Percentiles rank a stretch among this genome's conserved stretches.
phyloP scores from a whole-genome alignment of 2,888 invertebrate genomes.

The Rotaria sp. region DNA sequence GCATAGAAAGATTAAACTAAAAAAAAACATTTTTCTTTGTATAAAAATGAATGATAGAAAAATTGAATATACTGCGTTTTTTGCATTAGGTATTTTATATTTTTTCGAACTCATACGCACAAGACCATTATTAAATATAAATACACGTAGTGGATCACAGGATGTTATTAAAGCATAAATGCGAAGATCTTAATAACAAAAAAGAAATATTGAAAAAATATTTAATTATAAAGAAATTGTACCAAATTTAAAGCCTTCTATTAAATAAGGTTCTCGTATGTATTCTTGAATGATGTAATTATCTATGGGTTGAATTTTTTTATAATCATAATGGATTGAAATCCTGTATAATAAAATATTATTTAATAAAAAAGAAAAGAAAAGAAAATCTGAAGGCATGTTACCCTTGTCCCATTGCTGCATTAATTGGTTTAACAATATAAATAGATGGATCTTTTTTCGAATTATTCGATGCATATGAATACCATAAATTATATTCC shows the following conservation, averaged over 20 bases:
- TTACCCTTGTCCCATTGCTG: slow-evolving; percentile 55
- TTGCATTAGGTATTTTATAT: slow-evolving; percentile 50
- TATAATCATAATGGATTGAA: slow-evolving; percentile 48
- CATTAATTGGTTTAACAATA: slow-evolving; percentile 55
- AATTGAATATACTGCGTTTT: slow-evolving; percentile 49
- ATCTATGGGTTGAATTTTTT: slow-evolving; percentile 47
- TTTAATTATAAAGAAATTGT: neutral
- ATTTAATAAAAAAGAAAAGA: neutral
- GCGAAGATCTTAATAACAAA: slow-evolving; percentile 47
- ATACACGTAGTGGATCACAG: slow-evolving; percentile 55
- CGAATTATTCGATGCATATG: slow-evolving; percentile 50
- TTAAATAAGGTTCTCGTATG: slow-evolving; percentile 53
- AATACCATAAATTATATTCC: slow-evolving; percentile 49
- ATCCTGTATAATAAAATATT: slow-evolving; percentile 46
- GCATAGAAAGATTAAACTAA: slow-evolving; percentile 53
- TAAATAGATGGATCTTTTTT: slow-evolving; percentile 51
- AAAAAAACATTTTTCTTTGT: slow-evolving; percentile 33
- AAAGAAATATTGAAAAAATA: neutral
- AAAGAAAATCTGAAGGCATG: slow-evolving; percentile 33
- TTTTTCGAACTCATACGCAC: slow-evolving; percentile 54
- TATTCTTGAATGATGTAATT: slow-evolving; percentile 55
- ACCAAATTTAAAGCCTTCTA: slow-evolving; percentile 52
- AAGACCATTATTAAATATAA: slow-evolving; percentile 54
- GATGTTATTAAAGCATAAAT: slow-evolving; percentile 55
- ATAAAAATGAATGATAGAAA: too few species aligned